These are phyloP conservation scores for Pinctada fucata DNA, from an alignment of 2,888 invertebrate genomes.

Conservation along the genomic window DNA sequence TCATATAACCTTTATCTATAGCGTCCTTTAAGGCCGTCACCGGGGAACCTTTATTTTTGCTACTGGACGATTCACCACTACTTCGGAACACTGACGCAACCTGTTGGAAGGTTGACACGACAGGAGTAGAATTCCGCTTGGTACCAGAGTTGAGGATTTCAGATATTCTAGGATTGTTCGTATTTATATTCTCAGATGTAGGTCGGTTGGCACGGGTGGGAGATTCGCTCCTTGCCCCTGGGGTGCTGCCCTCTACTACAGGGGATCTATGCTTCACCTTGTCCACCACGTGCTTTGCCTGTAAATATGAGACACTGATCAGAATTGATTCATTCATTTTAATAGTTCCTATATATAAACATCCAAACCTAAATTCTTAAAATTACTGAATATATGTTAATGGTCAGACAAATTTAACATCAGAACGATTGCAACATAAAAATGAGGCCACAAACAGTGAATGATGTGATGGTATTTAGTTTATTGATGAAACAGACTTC, in stretches of 20 bases:
- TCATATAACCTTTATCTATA: slow-evolving; percentile 69
- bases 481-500: no score
- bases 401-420: background rate
- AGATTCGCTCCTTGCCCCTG: slow-evolving; percentile 47
- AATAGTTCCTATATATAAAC: background rate
- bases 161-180: slow-evolving; percentile 38
- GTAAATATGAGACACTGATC: slow-evolving; percentile 34
- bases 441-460: no score
- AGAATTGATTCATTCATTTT: background rate
- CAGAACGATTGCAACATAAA: no score
- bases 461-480: no score
- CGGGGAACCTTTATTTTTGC: slow-evolving; percentile 71
- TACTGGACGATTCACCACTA: slow-evolving; percentile 47
- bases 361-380: background rate
- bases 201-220: slow-evolving; percentile 45
- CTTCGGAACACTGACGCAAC: slow-evolving; percentile 17
- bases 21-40: slow-evolving; percentile 75
- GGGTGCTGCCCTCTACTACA: slow-evolving; percentile 35
- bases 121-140: slow-evolving; percentile 58
- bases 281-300: slow-evolving; percentile 72
- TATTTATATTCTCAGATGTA: slow-evolving; percentile 35
- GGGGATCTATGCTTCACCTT: slow-evolving; percentile 64
- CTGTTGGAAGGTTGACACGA: slow-evolving; percentile 42
- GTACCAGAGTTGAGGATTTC: slow-evolving; percentile 48
- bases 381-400: background rate